Conservation (phyloP, 23 tunicate species). For the Halocynthia aurantium region DNA sequence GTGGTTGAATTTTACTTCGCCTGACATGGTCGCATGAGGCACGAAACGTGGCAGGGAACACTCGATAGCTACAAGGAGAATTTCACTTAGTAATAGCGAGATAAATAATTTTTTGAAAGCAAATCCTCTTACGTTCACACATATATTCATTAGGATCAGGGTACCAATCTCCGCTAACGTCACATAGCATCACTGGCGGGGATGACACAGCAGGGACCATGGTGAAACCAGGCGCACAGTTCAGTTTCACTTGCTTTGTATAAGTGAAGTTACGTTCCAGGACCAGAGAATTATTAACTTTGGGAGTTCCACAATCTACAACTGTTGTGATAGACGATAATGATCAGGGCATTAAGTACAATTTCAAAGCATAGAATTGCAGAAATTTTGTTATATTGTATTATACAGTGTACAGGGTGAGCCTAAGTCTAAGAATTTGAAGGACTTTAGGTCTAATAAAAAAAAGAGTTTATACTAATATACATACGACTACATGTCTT, state of each 20-base stretch:
- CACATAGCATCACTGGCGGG: slow-evolving; percentile 39
- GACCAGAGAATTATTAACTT: slow-evolving; percentile 16
- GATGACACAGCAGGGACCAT: slow-evolving; percentile 31
- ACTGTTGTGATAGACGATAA: slow-evolving; percentile 11
- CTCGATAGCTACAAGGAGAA: slow-evolving; percentile 27
- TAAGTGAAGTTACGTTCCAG: slow-evolving; percentile 11
- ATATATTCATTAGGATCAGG: slow-evolving; percentile 37
- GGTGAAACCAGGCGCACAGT: slow-evolving; percentile 38
- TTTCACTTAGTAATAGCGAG: neutral
- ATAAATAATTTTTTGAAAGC: neutral
- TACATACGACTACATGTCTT: slow-evolving; percentile 39
- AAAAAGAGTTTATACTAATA: neutral
- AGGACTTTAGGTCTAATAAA: neutral
- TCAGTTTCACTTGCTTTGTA: slow-evolving; percentile 17
- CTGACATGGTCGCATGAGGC: slow-evolving; percentile 24
- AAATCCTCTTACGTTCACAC: slow-evolving; percentile 40
- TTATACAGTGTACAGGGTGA: neutral
- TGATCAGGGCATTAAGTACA: neutral
- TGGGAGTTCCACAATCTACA: slow-evolving; percentile 41
- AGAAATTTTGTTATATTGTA: neutral
- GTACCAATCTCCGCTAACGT: slow-evolving; percentile 50
- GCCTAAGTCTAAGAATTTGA: neutral
- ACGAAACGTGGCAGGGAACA: slow-evolving; percentile 44
- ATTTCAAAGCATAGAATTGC: neutral
- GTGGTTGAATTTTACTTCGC: slow-evolving; percentile 18